phyloP scores from a whole-genome alignment of 2,888 invertebrate species.

The Watsonalla cultraria region DNA sequence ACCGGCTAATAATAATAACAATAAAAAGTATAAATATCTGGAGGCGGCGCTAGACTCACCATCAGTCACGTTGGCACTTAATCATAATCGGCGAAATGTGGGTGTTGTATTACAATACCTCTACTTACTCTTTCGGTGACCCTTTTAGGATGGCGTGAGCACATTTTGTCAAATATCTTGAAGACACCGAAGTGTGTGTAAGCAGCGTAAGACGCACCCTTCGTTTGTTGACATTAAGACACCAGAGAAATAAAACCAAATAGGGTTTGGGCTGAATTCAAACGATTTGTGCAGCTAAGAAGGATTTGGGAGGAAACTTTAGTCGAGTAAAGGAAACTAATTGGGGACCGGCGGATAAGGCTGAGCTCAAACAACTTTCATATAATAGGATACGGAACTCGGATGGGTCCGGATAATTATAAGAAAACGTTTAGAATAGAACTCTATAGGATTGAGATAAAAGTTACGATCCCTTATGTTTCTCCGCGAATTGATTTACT shows the following conservation, averaged over 20 bases:
- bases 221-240: neutral
- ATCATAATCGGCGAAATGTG: no score
- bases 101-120: no score
- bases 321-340: slow-evolving; percentile 6
- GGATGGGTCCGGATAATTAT: neutral
- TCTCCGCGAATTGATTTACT: neutral
- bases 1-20: no score
- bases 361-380: neutral
- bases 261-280: neutral
- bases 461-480: neutral
- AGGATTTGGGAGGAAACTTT: neutral
- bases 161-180: no score
- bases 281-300: slow-evolving; percentile 1
- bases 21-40: no score
- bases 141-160: no score
- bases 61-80: no score
- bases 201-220: neutral
- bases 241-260: neutral
- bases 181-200: no score
- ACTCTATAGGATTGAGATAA: neutral
- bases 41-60: no score
- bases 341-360: slow-evolving; percentile 17
- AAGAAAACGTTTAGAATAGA: neutral
- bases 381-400: neutral
- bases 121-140: no score